phyloP scores from a whole-genome alignment of 2,888 invertebrate species.

The Ichneumoninae sp. region DNA sequence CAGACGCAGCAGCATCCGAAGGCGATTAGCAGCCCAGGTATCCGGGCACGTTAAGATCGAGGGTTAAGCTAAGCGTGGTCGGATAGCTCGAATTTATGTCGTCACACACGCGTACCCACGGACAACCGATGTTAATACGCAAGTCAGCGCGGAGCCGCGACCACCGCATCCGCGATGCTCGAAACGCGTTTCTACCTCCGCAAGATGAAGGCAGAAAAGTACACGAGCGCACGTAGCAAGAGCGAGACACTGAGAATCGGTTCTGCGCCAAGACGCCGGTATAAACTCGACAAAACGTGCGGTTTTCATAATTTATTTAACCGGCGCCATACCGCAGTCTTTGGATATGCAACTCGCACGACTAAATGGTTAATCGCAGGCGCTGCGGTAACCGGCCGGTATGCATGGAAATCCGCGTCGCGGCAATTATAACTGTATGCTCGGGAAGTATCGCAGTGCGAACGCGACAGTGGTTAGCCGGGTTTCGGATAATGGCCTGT shows the following conservation, averaged over 20 bases:
- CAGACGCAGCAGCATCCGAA: not conserved
- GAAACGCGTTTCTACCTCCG: not conserved
- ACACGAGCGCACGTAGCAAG: conserved; percentile 11
- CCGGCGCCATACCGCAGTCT: conserved; percentile 71
- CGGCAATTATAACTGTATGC: conserved; percentile 77
- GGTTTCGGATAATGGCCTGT: not conserved
- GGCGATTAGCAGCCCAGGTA: conserved; percentile 8
- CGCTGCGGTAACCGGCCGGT: conserved; percentile 70
- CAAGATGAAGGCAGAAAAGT: not conserved
- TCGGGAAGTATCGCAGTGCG: conserved; percentile 28
- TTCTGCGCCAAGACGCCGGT: conserved; percentile 43
- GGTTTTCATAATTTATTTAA: conserved; percentile 75
- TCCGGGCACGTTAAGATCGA: conserved; percentile 18
- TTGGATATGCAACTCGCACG: conserved; percentile 73
- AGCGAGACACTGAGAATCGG: conserved; percentile 13
- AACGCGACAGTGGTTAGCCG: conserved; percentile 14
- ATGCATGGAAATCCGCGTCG: conserved; percentile 67
- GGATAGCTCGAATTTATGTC: conserved; percentile 22
- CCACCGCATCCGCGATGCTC: not conserved
- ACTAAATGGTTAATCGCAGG: conserved; percentile 76
- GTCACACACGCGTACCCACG: conserved; percentile 9
- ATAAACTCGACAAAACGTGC: conserved; percentile 57
- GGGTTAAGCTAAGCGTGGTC: conserved; percentile 1
- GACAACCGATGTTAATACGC: conserved; percentile 22
- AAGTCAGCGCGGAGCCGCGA: conserved; percentile 8